Base-by-base conservation (phyloP, 2,797 vertebrate genomes). In the Vespertilio murinus region DNA sequence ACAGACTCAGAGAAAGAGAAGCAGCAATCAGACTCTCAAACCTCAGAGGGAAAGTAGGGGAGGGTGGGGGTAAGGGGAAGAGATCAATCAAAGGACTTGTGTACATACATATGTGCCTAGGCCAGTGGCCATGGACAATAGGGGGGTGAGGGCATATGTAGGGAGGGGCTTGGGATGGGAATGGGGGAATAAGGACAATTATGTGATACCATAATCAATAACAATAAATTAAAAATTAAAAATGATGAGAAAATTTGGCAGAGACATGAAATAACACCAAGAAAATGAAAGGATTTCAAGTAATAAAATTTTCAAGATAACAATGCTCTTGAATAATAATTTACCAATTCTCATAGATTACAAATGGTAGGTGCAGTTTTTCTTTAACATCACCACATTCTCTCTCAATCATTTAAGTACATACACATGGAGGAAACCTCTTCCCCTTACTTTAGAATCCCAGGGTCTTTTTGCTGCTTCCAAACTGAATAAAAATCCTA, bases 221-320 rank as follows among this genome's bases (percentile, higher is more conserved):
- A n/a, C n/a, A n/a, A n/a, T n/a, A n/a, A n/a, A n/a, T n/a, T n/a
- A n/a, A n/a, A n/a, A n/a, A n/a, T n/a, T n/a, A n/a, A n/a, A 42
- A 80, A 25, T 45, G 35, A 77, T 74, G 78, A 33, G 35, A 85
- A 92, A 64, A 89, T 77, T 61, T 85, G 23, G 65, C 64, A 77
- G 22, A 96, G 47, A 56, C 11, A 88, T 40, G 65, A 59, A 94
- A 75, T 91, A 56, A 88, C 20, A 54, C 71, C 25, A 83, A 95
- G 40, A 35, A 81, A 78, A 45, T 23, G 30, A 88, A 77, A 1
- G 52, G 33, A 79, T 83, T 87, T 61, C 45, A 9, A 56, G 17
- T 82, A 85, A 88, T 61, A 85, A 92, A 92, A 81, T 64, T 25
- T 93, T 49, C 91, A 59, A 42, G 47, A 47, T 20, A 69, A 90